Evolutionary conservation across 2,888 invertebrate species (phyloP).

Genomic region (Drosophila helvetica): DNA sequence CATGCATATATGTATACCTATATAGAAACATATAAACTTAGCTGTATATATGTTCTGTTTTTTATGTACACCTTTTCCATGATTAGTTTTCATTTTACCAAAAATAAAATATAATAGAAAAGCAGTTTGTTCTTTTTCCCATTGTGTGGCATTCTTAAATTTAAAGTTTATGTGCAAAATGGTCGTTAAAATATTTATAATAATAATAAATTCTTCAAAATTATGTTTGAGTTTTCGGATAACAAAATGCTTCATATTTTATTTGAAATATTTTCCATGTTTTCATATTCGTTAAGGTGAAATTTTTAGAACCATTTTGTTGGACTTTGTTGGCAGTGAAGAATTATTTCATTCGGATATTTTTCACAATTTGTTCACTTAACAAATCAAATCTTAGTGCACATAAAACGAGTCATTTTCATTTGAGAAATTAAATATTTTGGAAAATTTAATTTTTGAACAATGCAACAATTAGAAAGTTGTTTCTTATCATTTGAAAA

Average conservation of each 20-base stretch:
- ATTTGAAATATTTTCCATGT: background rate
- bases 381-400: too few species aligned
- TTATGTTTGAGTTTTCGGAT: background rate
- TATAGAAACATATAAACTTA: background rate
- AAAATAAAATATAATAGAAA: too few species aligned
- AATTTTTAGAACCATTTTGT: too few species aligned
- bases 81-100: background rate
- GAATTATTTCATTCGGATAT: too few species aligned
- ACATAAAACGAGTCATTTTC: too few species aligned
- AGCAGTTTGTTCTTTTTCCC: background rate
- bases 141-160: background rate
- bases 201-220: background rate
- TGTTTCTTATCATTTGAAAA: background rate
- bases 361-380: too few species aligned
- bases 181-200: background rate
- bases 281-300: too few species aligned
- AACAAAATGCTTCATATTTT: too few species aligned
- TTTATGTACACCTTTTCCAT: background rate
- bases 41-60: background rate
- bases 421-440: too few species aligned
- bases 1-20: slow-evolving; percentile 7
- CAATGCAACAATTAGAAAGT: background rate
- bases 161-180: background rate
- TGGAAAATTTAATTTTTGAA: background rate
- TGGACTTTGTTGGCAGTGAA: too few species aligned